Percentiles rank a stretch among this genome's conserved stretches.
phyloP scores from a whole-genome alignment of 2,888 invertebrate species.

The Nephrotoma flavescens region DNA sequence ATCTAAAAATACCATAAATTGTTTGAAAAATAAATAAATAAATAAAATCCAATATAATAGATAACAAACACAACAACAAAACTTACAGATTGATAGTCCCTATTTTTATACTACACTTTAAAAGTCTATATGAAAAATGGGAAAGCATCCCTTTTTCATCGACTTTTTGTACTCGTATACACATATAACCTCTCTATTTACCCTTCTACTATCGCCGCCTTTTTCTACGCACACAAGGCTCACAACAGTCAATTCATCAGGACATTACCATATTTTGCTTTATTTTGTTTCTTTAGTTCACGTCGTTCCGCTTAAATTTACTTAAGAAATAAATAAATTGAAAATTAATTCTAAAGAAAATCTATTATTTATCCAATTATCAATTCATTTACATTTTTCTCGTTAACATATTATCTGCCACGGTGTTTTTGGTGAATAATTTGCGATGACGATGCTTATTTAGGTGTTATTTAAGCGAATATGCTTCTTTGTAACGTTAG shows the following conservation, averaged over 20 bases:
- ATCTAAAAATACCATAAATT: not conserved
- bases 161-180: not conserved
- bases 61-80: not conserved
- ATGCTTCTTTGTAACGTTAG: too few species aligned
- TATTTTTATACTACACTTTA: not conserved
- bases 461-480: too few species aligned
- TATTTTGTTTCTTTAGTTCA: not conserved
- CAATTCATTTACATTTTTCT: not conserved
- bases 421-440: too few species aligned
- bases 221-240: not conserved
- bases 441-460: too few species aligned
- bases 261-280: not conserved
- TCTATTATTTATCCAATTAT: not conserved
- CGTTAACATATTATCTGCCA: not conserved
- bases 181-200: not conserved
- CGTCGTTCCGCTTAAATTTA: not conserved
- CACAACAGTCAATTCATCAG: not conserved
- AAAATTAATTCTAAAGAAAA: not conserved
- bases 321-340: not conserved
- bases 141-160: not conserved
- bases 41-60: not conserved
- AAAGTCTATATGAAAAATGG: not conserved
- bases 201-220: not conserved
- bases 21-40: not conserved
- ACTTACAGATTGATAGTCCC: not conserved